A percentile compares a stretch with the other conserved stretches of the same genome.
Conservation (phyloP, 2,888 invertebrate species). For the Brachycybe producta region DNA sequence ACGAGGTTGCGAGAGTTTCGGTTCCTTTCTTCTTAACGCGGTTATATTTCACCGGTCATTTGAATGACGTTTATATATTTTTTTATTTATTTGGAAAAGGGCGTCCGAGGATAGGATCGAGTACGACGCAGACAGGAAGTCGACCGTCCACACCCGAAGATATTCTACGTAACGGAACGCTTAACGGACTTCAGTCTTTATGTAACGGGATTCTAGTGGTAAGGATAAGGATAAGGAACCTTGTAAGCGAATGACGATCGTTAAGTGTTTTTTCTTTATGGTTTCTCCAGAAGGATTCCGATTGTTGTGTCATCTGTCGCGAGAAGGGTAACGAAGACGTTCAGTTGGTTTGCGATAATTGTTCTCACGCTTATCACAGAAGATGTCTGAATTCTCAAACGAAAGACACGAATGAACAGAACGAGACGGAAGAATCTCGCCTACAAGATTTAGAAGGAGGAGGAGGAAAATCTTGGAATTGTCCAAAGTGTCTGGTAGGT, state of each 20-base stretch:
- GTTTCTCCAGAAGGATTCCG: constrained; percentile 1
- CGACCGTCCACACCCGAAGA: constrained; percentile 16
- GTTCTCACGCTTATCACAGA: constrained; percentile 14
- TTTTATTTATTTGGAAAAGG: too few species aligned
- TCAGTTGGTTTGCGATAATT: constrained; percentile 16
- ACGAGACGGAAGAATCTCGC: too few species aligned
- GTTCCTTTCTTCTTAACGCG: neutral
- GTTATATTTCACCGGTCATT: too few species aligned
- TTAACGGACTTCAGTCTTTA: neutral
- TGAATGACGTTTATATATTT: too few species aligned
- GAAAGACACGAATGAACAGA: constrained; percentile 5
- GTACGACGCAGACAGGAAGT: constrained; percentile 13
- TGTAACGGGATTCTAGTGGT: constrained; percentile 11
- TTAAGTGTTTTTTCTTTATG: neutral
- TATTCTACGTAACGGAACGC: constrained; percentile 1
- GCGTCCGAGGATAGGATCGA: constrained; percentile 10
- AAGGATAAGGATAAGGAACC: neutral
- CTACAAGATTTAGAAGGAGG: neutral
- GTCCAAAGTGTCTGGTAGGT: constrained; percentile 17
- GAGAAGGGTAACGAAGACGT: constrained; percentile 13
- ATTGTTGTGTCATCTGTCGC: constrained; percentile 12
- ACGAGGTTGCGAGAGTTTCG: constrained; percentile 9
- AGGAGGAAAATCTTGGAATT: constrained; percentile 12
- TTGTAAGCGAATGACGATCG: neutral
- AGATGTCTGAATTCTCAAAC: constrained; percentile 11